Evolutionary conservation across 2,888 invertebrate species (phyloP).

Genomic region (Apotomis capreana): DNA sequence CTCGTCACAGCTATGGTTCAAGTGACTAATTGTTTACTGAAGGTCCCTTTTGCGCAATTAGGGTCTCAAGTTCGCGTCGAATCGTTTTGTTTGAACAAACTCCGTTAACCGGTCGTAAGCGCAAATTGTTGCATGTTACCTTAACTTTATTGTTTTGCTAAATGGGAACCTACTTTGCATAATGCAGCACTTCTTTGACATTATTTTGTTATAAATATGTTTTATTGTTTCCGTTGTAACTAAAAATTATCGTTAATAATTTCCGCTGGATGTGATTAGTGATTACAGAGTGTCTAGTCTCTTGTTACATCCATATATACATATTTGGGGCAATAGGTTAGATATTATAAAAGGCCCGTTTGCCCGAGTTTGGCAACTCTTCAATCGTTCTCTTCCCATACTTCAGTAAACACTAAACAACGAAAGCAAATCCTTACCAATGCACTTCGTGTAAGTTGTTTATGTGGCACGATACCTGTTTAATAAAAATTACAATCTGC

Average conservation of each 20-base stretch:
- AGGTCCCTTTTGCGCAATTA: constrained; percentile 23
- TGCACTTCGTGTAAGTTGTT: no score
- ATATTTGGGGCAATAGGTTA: background rate
- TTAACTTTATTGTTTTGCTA: background rate
- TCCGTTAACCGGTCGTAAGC: background rate
- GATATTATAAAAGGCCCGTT: background rate
- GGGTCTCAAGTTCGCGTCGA: constrained; percentile 11
- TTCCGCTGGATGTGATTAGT: constrained; percentile 7
- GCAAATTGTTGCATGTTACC: background rate
- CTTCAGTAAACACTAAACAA: no score
- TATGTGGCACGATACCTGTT: no score
- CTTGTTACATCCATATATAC: background rate
- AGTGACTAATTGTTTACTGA: constrained; percentile 22
- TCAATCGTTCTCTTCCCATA: no score
- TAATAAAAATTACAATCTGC: no score
- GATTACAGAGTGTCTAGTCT: no score
- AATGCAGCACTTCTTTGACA: background rate
- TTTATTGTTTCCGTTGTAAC: constrained; percentile 23
- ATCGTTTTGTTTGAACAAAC: constrained; percentile 14
- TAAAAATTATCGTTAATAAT: background rate
- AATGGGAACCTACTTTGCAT: background rate
- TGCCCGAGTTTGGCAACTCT: background rate
- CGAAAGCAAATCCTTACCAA: no score
- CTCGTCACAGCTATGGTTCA: constrained; percentile 12
- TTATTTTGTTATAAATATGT: constrained; percentile 9